Evolutionary conservation across 2,888 invertebrate species (phyloP).

Genomic region (Polymixis lichenea): DNA sequence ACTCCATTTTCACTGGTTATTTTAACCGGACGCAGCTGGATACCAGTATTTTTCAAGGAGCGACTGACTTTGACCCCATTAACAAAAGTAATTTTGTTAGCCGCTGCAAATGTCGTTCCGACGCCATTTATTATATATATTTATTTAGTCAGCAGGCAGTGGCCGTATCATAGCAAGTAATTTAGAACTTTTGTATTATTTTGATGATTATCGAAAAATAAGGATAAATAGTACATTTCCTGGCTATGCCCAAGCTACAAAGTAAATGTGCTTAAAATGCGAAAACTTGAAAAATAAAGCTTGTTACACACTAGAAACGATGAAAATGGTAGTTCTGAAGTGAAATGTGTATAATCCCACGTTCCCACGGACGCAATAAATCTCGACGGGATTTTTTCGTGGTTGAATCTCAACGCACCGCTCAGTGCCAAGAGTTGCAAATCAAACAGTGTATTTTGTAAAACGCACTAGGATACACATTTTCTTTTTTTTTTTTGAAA

Average conservation of each 20-base stretch:
- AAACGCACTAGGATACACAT: no score
- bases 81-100: background rate
- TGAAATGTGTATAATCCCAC: background rate
- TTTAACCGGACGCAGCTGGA: no score
- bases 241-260: slow-evolving; percentile 44
- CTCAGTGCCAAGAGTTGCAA: no score
- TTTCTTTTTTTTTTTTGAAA: no score
- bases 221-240: background rate
- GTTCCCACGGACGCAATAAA: no score
- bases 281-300: slow-evolving; percentile 47
- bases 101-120: no score
- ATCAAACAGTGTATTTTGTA: no score
- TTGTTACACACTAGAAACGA: slow-evolving; percentile 29
- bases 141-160: background rate
- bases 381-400: no score
- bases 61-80: background rate
- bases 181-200: background rate
- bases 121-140: no score
- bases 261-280: slow-evolving; percentile 36
- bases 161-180: background rate
- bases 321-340: slow-evolving; percentile 13
- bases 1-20: background rate
- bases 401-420: no score
- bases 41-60: no score
- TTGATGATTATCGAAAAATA: no score